Evolutionary conservation across 1,140 invertebrate species (phyloP), one percentile per base, ranked within the genome.

Genomic region (Sipha flava): DNA sequence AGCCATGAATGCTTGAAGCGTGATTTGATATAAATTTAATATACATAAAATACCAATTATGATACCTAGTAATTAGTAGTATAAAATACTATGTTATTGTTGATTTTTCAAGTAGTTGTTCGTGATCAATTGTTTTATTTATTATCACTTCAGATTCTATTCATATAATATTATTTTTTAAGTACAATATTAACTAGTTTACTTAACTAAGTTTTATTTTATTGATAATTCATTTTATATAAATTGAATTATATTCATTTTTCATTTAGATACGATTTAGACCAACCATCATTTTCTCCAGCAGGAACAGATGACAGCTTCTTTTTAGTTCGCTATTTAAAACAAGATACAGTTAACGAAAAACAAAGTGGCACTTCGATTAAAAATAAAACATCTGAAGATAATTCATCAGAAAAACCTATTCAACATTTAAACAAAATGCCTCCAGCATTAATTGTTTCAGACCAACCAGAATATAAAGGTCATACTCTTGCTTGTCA

Each of bases 271-370:
- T 90, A 90, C 75, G 90, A 92, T 83, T 89, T 91, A 81, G 88
- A 89, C 77, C 88, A 90, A 57, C 89, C 87, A 79, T 86, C 91
- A 18, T 89, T 91, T 81, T 91, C 91, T 34, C 91, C 91, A 26
- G 90, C 91, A 16, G 89, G 89, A 16, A 88, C 90, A 57, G 91
- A 92, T 83, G 91, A 92, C 81, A 90, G 87, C 54, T 92, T 92
- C 83, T 90, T 92, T 84, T 90, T 88, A 80, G 89, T 91, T 80
- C 87, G 88, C 29, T 91, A 91, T 83, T 87, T 89, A 0, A 87
- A 86, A 77, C 49, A 21, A 59, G 73, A 77, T 4, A n/a, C 73
- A n/a, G 14, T 43, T 59, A 77, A 77, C 43, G 45, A 64, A 49
- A 72, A 73, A 43, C 12, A 49, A 26, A 49, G 49, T 62, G 45